Percentiles rank a stretch among this genome's conserved stretches.
Evolutionary conservation across 92 coral and sea anemone genomes (phyloP).

Genomic region (Heliopora coerulea): DNA sequence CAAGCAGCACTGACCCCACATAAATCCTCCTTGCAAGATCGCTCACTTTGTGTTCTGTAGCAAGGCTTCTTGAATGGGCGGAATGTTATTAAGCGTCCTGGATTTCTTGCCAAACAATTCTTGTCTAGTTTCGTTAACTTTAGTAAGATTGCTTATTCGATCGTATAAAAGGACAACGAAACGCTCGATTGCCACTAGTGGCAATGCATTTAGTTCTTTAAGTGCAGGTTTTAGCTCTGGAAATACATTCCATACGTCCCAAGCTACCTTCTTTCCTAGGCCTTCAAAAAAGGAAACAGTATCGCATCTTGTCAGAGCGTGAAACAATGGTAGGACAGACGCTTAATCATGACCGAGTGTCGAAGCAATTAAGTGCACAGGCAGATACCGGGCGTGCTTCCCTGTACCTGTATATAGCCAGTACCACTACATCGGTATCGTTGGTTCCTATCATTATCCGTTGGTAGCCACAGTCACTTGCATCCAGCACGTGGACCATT

Average conservation of each 20-base stretch:
- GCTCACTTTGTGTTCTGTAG: too few species aligned
- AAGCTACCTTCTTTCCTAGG: conserved; percentile 61
- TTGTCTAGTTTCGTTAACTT: too few species aligned
- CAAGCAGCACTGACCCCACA: too few species aligned
- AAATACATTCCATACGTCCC: conserved; percentile 61
- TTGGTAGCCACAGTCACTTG: too few species aligned
- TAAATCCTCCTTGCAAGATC: too few species aligned
- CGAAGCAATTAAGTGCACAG: conserved; percentile 47
- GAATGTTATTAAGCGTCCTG: too few species aligned
- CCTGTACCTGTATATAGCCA: conserved; percentile 52
- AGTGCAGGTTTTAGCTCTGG: conserved; percentile 62
- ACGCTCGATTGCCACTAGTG: too few species aligned
- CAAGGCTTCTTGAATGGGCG: too few species aligned
- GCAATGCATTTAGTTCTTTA: conserved; percentile 42
- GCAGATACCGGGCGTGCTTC: too few species aligned
- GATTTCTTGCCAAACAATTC: too few species aligned
- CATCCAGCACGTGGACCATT: conserved; percentile 56
- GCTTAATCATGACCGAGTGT: conserved; percentile 58
- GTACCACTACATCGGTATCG: conserved; percentile 66
- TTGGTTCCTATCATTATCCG: too few species aligned
- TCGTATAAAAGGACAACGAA: conserved; percentile 41
- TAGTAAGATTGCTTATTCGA: conserved; percentile 58
- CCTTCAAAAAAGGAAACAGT: too few species aligned
- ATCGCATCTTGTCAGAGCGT: conserved; percentile 68
- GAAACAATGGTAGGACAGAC: conserved; percentile 56